Evolutionary conservation across 2,888 invertebrate species (phyloP).

Genomic region (Prenolepis imparis): DNA sequence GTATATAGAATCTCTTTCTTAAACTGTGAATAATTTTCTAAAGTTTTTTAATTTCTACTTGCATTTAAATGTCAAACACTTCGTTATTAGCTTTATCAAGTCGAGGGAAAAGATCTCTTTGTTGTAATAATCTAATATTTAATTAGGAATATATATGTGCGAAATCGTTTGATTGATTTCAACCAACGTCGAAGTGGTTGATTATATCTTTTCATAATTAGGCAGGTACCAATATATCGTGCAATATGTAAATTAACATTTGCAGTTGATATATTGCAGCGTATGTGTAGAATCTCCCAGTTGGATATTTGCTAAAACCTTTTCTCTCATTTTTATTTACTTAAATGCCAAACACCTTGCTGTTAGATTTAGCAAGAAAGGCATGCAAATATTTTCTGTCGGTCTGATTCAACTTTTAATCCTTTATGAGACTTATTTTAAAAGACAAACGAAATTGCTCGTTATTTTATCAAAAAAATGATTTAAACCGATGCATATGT

Average conservation of each 20-base stretch:
- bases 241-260: neutral
- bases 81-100: conserved; percentile 20
- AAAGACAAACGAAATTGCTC: neutral
- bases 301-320: conserved; percentile 3
- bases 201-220: neutral
- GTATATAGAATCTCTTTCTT: neutral
- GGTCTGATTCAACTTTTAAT: neutral
- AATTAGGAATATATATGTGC: neutral
- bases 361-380: neutral
- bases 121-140: neutral
- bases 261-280: neutral
- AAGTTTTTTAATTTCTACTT: neutral
- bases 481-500: neutral
- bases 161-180: conserved; percentile 3
- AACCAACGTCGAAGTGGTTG: neutral
- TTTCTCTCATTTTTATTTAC: neutral
- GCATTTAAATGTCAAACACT: neutral
- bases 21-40: neutral
- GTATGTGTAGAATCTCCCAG: neutral
- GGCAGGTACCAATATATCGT: neutral
- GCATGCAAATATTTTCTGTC: neutral
- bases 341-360: conserved; percentile 14
- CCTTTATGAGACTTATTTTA: neutral
- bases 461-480: neutral
- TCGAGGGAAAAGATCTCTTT: neutral